Evolutionary conservation across 2,888 invertebrate species (phyloP), one percentile per base, ranked within the genome.

Genomic region (Orchestes rusci): DNA sequence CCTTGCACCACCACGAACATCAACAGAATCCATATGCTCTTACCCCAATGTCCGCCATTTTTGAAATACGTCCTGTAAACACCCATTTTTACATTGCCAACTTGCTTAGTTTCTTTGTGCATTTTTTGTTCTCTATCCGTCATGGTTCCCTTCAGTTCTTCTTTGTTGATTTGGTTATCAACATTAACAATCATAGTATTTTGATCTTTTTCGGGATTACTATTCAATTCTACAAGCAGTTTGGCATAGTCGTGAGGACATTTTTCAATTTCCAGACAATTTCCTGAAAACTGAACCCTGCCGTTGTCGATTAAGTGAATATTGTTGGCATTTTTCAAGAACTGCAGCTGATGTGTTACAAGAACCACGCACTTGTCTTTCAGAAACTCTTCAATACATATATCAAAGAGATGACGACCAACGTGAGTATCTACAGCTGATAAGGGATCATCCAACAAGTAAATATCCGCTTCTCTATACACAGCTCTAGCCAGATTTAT

Each of bases 361-460:
- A 89, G 73, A 34, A 89, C 74, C 15, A 81, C 69, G 2, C 84
- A 81, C 61, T 82, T 78, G 51, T 77, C 72, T 7, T 74, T 70
- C 51, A 89, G 68, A 56, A 79, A 77, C 3, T 73, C 57, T 17
- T 58, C 72, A 37, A 87, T 74, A 59, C 85, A 89, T 58, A 83
- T 76, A 60, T 91, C 85, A 69, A 91, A 92, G 53, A 93, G 72
- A 66, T 89, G 85, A 1, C 84, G 77, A 1, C 89, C 88, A 1
- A 93, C 92, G 62, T 86, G 84, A 0, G 89, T 77, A 69, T 93
- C 93, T 4, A 93, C 92, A 0, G 92, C 92, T 51, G 89, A 84
- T 18, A 93, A 70, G 0, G 92, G 92, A 70, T 93, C 92, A 64
- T 93, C 92, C 38, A 93, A 69, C 8, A 93, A 68, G 62, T 90